A percentile compares a stretch with the other conserved stretches of the same genome.
These are phyloP conservation scores for Nineta flava DNA, from an alignment of 2,888 invertebrate species.

Conservation along the genomic window DNA sequence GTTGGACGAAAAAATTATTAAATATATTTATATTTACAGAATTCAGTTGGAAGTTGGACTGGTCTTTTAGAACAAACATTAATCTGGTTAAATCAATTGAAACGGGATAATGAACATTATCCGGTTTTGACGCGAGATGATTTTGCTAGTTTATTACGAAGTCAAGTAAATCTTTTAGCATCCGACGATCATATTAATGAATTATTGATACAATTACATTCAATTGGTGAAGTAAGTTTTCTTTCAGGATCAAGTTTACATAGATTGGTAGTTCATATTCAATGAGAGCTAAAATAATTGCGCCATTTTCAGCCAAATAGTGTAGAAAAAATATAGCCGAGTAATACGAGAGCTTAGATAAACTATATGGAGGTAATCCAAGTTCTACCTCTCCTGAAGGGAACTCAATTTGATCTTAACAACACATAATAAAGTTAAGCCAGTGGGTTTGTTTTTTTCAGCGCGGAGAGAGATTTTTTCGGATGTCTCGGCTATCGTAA, in stretches of 20 bases:
- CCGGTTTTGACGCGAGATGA: slow-evolving; percentile 43
- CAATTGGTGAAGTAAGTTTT: slow-evolving; percentile 41
- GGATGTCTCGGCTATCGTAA: too few relatives aligned
- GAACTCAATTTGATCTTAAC: too few relatives aligned
- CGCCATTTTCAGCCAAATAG: not conserved
- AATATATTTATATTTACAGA: slow-evolving; percentile 15
- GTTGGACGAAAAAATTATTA: too few relatives aligned
- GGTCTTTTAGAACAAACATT: slow-evolving; percentile 41
- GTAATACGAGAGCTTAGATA: too few relatives aligned
- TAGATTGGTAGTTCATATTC: too few relatives aligned
- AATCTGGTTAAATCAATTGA: slow-evolving; percentile 31
- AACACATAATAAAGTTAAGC: too few relatives aligned
- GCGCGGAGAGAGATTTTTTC: too few relatives aligned
- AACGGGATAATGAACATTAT: slow-evolving; percentile 36
- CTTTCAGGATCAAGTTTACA: not conserved
- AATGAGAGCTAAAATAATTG: not conserved
- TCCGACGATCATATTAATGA: slow-evolving; percentile 45
- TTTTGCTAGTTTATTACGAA: slow-evolving; percentile 37
- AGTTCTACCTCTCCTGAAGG: too few relatives aligned
- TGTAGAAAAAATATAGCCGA: not conserved
- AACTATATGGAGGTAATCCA: too few relatives aligned
- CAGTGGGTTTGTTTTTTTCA: too few relatives aligned
- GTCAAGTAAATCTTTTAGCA: slow-evolving; percentile 45
- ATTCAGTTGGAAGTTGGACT: slow-evolving; percentile 30
- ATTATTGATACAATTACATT: slow-evolving; percentile 42